A percentile compares a stretch with the other conserved stretches of the same genome.
These are phyloP conservation scores for Ceyx cyanopectus DNA, from an alignment of 2,113 vertebrate species.

Conservation along the genomic window DNA sequence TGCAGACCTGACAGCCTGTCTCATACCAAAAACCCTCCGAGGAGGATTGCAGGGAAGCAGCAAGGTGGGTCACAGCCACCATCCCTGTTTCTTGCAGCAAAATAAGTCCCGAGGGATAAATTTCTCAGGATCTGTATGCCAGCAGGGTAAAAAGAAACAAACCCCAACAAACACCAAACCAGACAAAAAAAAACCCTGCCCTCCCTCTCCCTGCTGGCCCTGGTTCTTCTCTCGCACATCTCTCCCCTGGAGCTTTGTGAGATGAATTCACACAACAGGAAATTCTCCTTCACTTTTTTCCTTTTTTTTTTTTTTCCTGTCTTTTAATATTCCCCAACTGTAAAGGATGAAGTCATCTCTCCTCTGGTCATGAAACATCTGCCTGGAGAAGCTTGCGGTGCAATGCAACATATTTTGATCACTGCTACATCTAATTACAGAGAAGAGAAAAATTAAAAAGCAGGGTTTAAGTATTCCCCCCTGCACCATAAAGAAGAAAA, in stretches of 20 bases:
- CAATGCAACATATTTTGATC: constrained; percentile 60
- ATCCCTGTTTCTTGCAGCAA: background rate
- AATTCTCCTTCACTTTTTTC: constrained; percentile 14
- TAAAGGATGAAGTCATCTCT: constrained; percentile 61
- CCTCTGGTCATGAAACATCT: constrained; percentile 62
- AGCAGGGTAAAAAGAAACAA: background rate
- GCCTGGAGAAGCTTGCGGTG: constrained; percentile 54
- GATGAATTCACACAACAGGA: constrained; percentile 16
- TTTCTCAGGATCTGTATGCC: background rate
- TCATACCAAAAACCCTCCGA: background rate
- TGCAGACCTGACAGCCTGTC: background rate
- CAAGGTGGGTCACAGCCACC: background rate
- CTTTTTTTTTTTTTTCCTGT: background rate
- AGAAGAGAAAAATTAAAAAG: constrained; percentile 39
- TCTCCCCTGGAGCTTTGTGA: background rate
- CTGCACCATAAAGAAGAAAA: too few species aligned
- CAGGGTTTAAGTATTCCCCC: background rate
- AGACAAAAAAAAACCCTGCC: background rate
- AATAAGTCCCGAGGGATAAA: background rate
- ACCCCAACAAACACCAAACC: too few species aligned
- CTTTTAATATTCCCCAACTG: constrained; percentile 53
- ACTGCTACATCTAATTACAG: constrained; percentile 60
- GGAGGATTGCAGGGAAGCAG: background rate
- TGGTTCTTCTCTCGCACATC: background rate
- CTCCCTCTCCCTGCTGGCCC: background rate